Base-by-base conservation (phyloP, 64 coral and sea anemone species). In the Porites australiensis region DNA sequence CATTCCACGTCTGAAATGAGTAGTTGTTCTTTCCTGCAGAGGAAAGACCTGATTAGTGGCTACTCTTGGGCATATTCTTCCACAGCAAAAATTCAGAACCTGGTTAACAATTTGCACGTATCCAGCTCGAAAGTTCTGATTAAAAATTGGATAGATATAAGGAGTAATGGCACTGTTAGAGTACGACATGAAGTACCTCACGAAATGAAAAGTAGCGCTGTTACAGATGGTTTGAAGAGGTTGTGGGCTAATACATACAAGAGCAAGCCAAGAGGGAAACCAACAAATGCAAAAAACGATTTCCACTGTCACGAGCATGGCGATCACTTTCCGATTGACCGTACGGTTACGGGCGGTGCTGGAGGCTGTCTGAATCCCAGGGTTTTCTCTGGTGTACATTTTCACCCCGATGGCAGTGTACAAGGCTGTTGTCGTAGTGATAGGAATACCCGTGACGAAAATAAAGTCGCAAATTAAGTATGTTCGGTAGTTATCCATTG, bases 71-170 rank as follows among this genome's bases (percentile, higher is more conserved):
- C 8, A 8, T 4, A 71, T 23, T 22, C 68, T 71, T 27, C 68
- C 68, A 71, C 20, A 23, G 23, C 43, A 37, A 5, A 22, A 71
- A 43, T 21, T 37, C 8, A 71, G 43, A 21, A 22, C 12, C 3
- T 43, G 20, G 8, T 5, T 4, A 8, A 71, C 23, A 43, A 71
- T 71, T 23, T 12, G 68, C 44, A 66, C 64, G 50, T 78, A 89
- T 16, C 88, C 60, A 15, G 5, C 37, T 9, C 88, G 27, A 68
- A 89, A 89, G 88, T 89, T 89, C 44, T 43, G 22, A 6, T 52
- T 64, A 11, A 77, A 89, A 2, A 89, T 50, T 8, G 74, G 88
- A 64, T 89, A 89, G 27, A 89, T 65, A 49, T 21, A 89, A 9
- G 88, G 74, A 14, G 75, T 60, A 49, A 89, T 16, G 15, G 88